A percentile compares a stretch with the other conserved stretches of the same genome.
phyloP scores from a whole-genome alignment of 2,888 invertebrate species.

The Dione juno region DNA sequence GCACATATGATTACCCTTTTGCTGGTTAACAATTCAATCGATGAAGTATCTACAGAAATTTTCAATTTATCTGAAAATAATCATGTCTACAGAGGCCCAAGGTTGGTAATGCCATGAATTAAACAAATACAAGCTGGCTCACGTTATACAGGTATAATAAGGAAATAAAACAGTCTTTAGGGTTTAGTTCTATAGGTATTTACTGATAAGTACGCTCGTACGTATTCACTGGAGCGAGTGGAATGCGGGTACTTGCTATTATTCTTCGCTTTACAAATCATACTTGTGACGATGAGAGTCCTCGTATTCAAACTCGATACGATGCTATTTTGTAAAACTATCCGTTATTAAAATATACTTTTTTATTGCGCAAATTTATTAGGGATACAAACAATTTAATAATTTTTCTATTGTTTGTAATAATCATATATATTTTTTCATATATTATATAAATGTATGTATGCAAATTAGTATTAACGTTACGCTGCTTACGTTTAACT shows the following conservation, averaged over 20 bases:
- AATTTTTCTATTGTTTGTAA: no score
- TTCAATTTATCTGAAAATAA: constrained; percentile 11
- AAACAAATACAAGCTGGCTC: constrained; percentile 3
- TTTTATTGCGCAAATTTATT: not conserved
- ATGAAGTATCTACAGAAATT: not conserved
- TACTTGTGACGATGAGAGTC: constrained; percentile 39
- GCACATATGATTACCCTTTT: not conserved
- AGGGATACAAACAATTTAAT: no score
- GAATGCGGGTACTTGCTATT: constrained; percentile 51
- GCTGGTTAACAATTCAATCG: constrained; percentile 6
- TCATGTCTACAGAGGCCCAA: not conserved
- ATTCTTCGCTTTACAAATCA: constrained; percentile 41
- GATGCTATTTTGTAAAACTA: constrained; percentile 43
- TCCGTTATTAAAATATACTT: constrained; percentile 19
- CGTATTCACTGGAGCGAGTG: constrained; percentile 44
- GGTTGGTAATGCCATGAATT: constrained; percentile 8
- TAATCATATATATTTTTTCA: no score
- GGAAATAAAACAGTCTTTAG: constrained; percentile 36
- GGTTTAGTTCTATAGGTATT: constrained; percentile 39
- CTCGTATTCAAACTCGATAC: constrained; percentile 41
- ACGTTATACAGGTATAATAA: constrained; percentile 34
- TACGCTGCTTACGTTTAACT: no score
- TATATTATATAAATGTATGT: no score
- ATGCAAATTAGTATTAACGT: no score
- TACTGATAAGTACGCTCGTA: constrained; percentile 33